phyloP scores from a whole-genome alignment of 2,797 vertebrate species.

The Typhlichthys eigenmanni region DNA sequence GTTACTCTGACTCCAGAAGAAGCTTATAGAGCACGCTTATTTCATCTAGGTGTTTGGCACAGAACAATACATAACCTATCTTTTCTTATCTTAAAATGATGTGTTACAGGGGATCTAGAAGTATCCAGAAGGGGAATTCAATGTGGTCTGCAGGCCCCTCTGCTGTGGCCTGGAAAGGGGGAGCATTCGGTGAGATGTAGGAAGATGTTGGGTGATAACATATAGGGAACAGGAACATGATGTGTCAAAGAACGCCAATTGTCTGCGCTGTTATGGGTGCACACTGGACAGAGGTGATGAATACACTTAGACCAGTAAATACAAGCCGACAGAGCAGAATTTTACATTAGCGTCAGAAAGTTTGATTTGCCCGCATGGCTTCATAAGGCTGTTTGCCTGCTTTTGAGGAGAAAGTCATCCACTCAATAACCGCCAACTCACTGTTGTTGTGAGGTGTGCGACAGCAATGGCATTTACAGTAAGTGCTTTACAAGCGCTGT shows the following conservation, averaged over 20 bases:
- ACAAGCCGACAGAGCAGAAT: background rate
- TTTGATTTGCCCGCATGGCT: background rate
- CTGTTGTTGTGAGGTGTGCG: too few relatives aligned
- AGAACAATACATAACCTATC: constrained; percentile 9
- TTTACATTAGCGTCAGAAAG: background rate
- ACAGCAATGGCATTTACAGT: constrained; percentile 9
- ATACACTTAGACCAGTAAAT: background rate
- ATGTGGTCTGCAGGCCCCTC: too few relatives aligned
- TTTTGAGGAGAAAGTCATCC: background rate
- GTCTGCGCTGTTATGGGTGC: background rate
- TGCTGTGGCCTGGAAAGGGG: too few relatives aligned
- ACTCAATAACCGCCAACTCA: background rate
- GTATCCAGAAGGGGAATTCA: background rate
- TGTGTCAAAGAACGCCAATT: too few relatives aligned
- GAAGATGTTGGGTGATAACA: background rate
- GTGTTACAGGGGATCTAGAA: background rate
- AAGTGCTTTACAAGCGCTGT: constrained; percentile 10
- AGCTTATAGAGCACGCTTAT: constrained; percentile 30
- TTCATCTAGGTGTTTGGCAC: constrained; percentile 46
- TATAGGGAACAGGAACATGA: too few relatives aligned
- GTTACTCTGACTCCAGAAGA: constrained; percentile 57
- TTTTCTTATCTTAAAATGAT: too few relatives aligned
- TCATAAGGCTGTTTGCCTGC: background rate
- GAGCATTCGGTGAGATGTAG: too few relatives aligned
- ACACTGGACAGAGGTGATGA: background rate